Percentiles rank a stretch among this genome's conserved stretches.
phyloP scores from a whole-genome alignment of 1,140 invertebrate genomes.

The Pseudomyrmex cubaensis region DNA sequence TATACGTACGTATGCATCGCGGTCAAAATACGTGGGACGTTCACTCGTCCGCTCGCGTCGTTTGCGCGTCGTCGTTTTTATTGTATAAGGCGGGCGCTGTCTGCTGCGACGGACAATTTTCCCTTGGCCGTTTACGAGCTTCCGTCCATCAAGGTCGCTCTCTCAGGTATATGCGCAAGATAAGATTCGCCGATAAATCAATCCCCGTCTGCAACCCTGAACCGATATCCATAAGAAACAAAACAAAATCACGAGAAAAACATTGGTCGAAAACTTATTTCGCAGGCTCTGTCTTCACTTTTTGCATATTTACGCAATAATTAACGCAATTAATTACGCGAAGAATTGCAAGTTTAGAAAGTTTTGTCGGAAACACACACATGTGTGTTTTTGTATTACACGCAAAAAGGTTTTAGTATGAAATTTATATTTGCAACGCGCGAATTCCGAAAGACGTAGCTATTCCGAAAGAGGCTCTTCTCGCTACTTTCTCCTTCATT shows the following conservation, averaged over 20 bases:
- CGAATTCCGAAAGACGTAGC: background rate
- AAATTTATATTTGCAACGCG: too few species aligned
- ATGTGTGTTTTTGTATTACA: too few species aligned
- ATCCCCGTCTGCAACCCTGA: background rate
- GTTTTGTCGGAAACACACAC: too few species aligned
- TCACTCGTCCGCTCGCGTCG: slow-evolving; percentile 23
- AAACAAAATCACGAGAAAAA: background rate
- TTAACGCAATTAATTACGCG: too few species aligned
- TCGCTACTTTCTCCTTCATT: slow-evolving; percentile 43
- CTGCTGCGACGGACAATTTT: background rate
- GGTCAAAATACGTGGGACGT: slow-evolving; percentile 73
- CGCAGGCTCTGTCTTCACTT: too few species aligned
- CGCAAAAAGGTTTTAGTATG: too few species aligned
- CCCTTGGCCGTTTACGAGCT: slow-evolving; percentile 24
- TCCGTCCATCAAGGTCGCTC: slow-evolving; percentile 7
- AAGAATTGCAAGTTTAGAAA: too few species aligned
- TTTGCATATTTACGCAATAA: too few species aligned
- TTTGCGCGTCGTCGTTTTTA: slow-evolving; percentile 13
- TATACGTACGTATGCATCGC: slow-evolving; percentile 63
- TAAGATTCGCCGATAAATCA: slow-evolving; percentile 7
- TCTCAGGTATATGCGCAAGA: background rate
- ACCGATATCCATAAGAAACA: background rate
- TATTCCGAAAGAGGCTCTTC: slow-evolving; percentile 22
- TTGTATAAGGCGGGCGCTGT: background rate
- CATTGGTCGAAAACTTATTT: too few species aligned